Evolutionary conservation across 1,140 invertebrate genomes (phyloP).

Genomic region (Wiebesia pumilae): DNA sequence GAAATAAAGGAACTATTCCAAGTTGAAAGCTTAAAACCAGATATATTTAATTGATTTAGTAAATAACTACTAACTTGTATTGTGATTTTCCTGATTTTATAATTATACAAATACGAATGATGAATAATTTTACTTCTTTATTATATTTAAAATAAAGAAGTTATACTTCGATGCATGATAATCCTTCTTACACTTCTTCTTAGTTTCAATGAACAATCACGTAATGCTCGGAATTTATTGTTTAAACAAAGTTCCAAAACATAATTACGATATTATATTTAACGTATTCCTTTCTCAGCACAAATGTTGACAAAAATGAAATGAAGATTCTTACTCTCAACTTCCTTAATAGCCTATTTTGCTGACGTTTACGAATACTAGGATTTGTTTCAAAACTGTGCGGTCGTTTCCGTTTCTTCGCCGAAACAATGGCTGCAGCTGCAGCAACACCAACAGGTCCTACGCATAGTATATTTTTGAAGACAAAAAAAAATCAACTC

Average conservation of each 20-base stretch:
- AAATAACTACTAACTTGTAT: no score
- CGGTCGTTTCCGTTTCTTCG: conserved; percentile 95
- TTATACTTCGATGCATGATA: neutral
- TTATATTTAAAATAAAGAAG: neutral
- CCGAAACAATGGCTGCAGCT: conserved; percentile 96
- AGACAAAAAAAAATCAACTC: conserved; percentile 34
- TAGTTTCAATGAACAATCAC: neutral
- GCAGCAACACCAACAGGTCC: conserved; percentile 97
- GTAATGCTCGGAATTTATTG: neutral
- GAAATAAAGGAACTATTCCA: no score
- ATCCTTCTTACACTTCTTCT: neutral
- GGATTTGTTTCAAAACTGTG: conserved; percentile 99
- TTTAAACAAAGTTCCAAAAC: neutral
- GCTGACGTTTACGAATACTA: conserved; percentile 95
- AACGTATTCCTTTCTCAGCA: neutral
- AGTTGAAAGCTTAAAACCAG: no score
- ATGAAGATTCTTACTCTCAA: conserved; percentile 80
- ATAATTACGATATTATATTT: neutral
- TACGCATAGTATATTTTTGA: conserved; percentile 66
- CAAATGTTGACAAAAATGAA: neutral
- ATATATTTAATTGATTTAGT: no score
- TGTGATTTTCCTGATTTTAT: no score
- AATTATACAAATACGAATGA: neutral
- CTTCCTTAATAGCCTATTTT: conserved; percentile 93
- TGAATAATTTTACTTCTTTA: neutral